Conservation (phyloP, 2,113 vertebrate species). For the Macaca mulatta region DNA sequence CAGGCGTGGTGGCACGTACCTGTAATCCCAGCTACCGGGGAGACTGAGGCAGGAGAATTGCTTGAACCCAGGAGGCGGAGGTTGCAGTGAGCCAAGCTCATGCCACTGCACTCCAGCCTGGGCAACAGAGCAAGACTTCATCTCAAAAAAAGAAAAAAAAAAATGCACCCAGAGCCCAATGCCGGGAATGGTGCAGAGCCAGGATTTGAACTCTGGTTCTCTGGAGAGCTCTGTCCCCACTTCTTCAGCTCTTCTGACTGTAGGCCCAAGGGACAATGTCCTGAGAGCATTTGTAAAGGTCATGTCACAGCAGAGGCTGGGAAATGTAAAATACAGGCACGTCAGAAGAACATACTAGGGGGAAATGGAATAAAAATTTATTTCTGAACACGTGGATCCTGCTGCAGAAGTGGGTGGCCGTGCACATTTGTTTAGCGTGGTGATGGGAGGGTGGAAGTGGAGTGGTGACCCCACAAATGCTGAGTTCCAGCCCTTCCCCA, state of each 20-base stretch:
- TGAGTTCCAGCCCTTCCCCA: rapidly evolving
- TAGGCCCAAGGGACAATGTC: rapidly evolving
- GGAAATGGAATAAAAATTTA: neutral
- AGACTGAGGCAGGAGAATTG: too few relatives aligned
- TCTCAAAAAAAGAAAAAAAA: too few relatives aligned
- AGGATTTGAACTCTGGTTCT: neutral
- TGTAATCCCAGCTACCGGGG: too few relatives aligned
- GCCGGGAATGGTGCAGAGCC: rapidly evolving
- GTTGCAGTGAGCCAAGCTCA: too few relatives aligned
- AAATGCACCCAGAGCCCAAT: neutral
- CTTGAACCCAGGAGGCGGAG: too few relatives aligned
- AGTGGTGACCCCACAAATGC: rapidly evolving
- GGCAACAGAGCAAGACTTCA: too few relatives aligned
- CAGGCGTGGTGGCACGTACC: too few relatives aligned
- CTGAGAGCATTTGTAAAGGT: rapidly evolving
- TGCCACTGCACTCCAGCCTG: too few relatives aligned
- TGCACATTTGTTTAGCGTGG: rapidly evolving
- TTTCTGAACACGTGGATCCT: rapidly evolving
- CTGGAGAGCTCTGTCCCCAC: rapidly evolving
- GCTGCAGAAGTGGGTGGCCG: rapidly evolving
- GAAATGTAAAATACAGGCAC: rapidly evolving
- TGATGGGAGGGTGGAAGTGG: rapidly evolving
- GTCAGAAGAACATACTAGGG: rapidly evolving
- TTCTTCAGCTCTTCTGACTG: rapidly evolving
- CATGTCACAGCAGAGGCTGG: neutral